Evolutionary conservation across 2,113 vertebrate species (phyloP), one percentile per base, ranked within the genome.

Genomic region (Condylura cristata): DNA sequence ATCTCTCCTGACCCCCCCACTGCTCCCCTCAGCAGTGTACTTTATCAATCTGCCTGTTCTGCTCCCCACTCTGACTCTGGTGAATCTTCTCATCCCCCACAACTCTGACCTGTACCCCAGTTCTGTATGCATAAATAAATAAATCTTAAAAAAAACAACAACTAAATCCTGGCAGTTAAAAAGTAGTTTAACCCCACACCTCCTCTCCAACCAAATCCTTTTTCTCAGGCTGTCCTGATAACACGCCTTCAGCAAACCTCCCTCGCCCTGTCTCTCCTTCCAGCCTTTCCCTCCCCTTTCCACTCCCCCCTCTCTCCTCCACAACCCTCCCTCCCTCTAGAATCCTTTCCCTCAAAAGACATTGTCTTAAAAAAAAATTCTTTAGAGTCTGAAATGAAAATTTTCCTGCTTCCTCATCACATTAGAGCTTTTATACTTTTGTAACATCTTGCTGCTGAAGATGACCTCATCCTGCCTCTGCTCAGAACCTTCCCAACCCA

Each of bases 351-450:
- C 58, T 11, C 44, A 63, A 75, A 86, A 46, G 58, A 6, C 20
- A 26, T 22, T 58, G 4, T 74, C 65, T 75, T 66, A 34, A 44
- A 56, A n/a, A 65, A 46, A 58, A 39, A 61, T 86, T 84, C 75
- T 92, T 74, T 61, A 63, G 75, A 61, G 61, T 75, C 68, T 44
- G 20, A 61, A 70, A 86, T 9, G 12, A 92, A 90, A 90, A 71
- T 34, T 53, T 80, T 65, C 4, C 63, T 84, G 58, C 30, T 48
- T 22, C 58, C 53, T 75, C 0, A n/a, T 72, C 51, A 28, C n/a
- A 6, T 53, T 8, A 12, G 63, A 79, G 16, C 10, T 6, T 76
- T 68, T 61, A 32, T 39, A 9, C 17, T 70, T 79, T 48, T n/a
- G n/a, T 30, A 39, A 4, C n/a, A 46, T 9, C 34, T 46, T 3